Conservation (phyloP, 2,113 vertebrate genomes). For the Dendrocopos noguchii region DNA sequence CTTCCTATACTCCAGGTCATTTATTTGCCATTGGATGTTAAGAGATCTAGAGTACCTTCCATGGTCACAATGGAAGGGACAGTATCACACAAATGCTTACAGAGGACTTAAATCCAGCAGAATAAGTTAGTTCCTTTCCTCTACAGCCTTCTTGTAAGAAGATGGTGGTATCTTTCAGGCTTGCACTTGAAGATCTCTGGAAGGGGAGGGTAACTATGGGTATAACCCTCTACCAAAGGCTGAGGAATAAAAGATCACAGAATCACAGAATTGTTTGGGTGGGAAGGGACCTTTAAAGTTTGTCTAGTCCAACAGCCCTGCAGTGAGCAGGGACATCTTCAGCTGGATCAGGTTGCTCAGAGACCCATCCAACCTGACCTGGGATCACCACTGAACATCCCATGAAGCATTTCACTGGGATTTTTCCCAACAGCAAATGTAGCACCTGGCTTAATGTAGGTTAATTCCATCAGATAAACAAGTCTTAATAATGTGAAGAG, state of each 20-base stretch:
- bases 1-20: too few species aligned
- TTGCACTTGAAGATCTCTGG: not conserved
- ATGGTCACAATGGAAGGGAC: fast-evolving
- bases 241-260: not conserved
- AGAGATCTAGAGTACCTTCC: too few species aligned
- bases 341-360: not conserved
- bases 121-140: not conserved
- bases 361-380: not conserved
- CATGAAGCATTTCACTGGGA: fast-evolving
- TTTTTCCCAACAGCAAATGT: not conserved
- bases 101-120: not conserved
- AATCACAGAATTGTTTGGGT: not conserved
- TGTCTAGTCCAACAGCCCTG: not conserved
- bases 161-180: not conserved
- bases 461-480: not conserved
- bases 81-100: not conserved
- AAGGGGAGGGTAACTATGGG: not conserved
- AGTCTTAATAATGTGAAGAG: not conserved
- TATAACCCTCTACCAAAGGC: not conserved
- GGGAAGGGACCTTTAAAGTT: not conserved
- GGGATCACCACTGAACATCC: fast-evolving
- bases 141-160: not conserved
- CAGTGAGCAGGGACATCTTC: not conserved
- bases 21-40: too few species aligned
- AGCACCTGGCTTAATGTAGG: not conserved